Evolutionary conservation across 2,888 invertebrate species (phyloP).

Genomic region (Disparrhopalites patrizii): DNA sequence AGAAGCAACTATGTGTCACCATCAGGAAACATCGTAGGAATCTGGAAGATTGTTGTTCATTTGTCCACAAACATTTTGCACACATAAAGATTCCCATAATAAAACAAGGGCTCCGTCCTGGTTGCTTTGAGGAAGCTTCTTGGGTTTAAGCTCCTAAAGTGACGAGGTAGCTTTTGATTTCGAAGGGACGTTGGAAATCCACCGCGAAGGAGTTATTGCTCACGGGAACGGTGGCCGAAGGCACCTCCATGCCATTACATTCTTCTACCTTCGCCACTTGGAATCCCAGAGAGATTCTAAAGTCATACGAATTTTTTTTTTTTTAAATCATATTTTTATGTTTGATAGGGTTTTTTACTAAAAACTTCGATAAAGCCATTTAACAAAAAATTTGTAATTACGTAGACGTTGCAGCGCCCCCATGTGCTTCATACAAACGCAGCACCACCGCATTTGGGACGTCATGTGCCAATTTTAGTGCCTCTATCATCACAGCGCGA

Average conservation of each 20-base stretch:
- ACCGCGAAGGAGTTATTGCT: constrained; percentile 24
- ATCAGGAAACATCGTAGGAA: too few species aligned
- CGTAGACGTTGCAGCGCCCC: constrained; percentile 37
- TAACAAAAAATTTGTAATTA: constrained; percentile 25
- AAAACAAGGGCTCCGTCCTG: too few species aligned
- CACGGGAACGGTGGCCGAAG: not conserved
- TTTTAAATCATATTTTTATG: not conserved
- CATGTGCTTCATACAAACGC: constrained; percentile 40
- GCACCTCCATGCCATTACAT: constrained; percentile 38
- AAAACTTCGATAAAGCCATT: too few species aligned
- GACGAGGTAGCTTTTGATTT: constrained; percentile 38
- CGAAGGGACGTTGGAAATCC: constrained; percentile 38
- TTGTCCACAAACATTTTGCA: too few species aligned
- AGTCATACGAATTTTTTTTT: not conserved
- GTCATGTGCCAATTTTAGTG: constrained; percentile 38
- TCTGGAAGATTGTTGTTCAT: too few species aligned
- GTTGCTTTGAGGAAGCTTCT: too few species aligned
- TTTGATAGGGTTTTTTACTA: not conserved
- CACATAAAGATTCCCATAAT: too few species aligned
- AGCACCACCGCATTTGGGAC: constrained; percentile 28
- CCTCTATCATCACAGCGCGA: constrained; percentile 39
- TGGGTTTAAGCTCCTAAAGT: too few species aligned
- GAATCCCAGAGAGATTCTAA: constrained; percentile 36
- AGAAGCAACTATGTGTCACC: too few species aligned
- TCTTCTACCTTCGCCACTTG: constrained; percentile 27